Conservation (phyloP, 1,140 invertebrate species). For the Aphelinus certus region DNA sequence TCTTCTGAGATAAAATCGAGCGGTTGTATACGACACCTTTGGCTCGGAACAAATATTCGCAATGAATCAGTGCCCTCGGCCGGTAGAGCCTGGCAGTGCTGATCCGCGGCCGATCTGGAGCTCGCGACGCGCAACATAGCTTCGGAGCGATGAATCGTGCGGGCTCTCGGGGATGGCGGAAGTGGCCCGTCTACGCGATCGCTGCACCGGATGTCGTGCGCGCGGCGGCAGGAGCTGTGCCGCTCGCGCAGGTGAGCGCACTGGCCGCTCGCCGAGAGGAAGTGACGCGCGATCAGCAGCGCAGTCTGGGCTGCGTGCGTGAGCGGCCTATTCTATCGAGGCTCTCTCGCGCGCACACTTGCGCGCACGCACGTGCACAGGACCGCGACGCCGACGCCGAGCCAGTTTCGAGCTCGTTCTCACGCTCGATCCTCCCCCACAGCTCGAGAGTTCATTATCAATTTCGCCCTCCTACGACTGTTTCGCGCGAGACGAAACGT, state of each 20-base stretch:
- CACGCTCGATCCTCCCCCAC: too few relatives aligned
- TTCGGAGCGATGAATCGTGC: neutral
- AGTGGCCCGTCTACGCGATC: slow-evolving; percentile 19
- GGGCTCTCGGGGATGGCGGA: slow-evolving; percentile 21
- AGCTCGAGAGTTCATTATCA: too few relatives aligned
- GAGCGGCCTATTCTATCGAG: neutral
- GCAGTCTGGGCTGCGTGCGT: neutral
- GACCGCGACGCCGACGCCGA: neutral
- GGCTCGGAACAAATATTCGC: too few relatives aligned
- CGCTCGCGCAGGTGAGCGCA: slow-evolving; percentile 22
- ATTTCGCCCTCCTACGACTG: too few relatives aligned
- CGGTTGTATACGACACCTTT: too few relatives aligned
- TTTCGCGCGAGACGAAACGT: too few relatives aligned
- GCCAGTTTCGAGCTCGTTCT: neutral
- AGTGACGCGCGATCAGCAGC: slow-evolving; percentile 39
- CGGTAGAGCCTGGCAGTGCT: too few relatives aligned
- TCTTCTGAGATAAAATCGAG: too few relatives aligned
- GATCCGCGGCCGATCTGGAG: too few relatives aligned
- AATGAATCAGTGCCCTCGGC: too few relatives aligned
- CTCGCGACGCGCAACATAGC: too few relatives aligned
- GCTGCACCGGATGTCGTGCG: slow-evolving; percentile 15
- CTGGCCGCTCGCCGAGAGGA: slow-evolving; percentile 9
- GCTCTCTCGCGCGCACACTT: neutral
- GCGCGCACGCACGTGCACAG: neutral
- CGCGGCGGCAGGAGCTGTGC: neutral